Conservation (phyloP, 2,113 vertebrate species). For the Grallaria varia region DNA sequence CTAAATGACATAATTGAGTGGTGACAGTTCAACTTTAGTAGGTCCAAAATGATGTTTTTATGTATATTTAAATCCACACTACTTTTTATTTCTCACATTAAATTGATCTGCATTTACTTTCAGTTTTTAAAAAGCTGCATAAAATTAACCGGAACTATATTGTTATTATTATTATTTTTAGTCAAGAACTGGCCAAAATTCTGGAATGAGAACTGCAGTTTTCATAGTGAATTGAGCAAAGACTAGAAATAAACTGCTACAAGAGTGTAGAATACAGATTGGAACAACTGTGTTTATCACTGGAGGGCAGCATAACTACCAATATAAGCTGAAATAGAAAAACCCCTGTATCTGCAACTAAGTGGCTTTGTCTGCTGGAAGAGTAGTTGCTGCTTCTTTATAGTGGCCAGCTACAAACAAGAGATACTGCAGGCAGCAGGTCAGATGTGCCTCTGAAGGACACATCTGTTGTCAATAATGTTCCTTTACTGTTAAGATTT, state of each 20-base stretch:
- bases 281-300: neutral
- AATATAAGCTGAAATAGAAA: neutral
- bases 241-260: neutral
- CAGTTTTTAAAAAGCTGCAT: neutral
- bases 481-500: neutral
- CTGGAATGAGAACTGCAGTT: neutral
- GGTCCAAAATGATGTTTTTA: neutral
- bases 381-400: neutral
- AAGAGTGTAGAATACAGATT: neutral
- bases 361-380: neutral
- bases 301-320: constrained; percentile 31
- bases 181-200: neutral
- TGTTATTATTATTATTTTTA: neutral
- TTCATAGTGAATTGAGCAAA: neutral
- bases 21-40: neutral
- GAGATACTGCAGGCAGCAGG: neutral
- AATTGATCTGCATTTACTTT: neutral
- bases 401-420: neutral
- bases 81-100: neutral
- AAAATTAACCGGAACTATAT: neutral
- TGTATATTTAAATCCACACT: neutral
- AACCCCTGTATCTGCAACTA: neutral
- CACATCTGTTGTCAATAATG: neutral
- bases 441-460: neutral
- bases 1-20: neutral